Evolutionary conservation across 2,797 vertebrate genomes (phyloP).

Genomic region (Sebastes glaucus): DNA sequence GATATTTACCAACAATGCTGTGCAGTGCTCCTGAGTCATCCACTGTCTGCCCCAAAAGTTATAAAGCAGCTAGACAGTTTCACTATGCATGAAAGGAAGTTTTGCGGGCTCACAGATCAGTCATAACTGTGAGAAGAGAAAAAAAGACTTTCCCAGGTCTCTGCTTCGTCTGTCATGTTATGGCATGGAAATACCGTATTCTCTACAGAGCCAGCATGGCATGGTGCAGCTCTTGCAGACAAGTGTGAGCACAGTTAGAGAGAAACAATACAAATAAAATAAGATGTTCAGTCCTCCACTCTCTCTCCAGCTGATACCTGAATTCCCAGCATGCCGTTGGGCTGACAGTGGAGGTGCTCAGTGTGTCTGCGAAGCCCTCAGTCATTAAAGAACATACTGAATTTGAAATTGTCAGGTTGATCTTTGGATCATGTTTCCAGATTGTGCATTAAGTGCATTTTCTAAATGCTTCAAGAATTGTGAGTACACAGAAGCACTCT

Average conservation of each 20-base stretch:
- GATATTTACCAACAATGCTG: slow-evolving; percentile 52
- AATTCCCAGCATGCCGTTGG: slow-evolving; percentile 63
- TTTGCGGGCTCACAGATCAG: slow-evolving; percentile 47
- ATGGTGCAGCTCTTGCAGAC: slow-evolving; percentile 7
- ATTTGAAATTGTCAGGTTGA: slow-evolving; percentile 13
- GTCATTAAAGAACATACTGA: neutral
- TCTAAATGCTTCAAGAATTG: neutral
- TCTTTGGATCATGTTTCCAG: neutral
- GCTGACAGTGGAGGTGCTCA: slow-evolving; percentile 5
- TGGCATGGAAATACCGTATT: neutral
- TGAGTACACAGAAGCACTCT: neutral
- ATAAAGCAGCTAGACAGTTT: slow-evolving; percentile 51
- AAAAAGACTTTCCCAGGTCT: slow-evolving; percentile 25
- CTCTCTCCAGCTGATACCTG: slow-evolving; percentile 17
- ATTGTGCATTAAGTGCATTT: neutral
- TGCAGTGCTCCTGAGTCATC: slow-evolving; percentile 36
- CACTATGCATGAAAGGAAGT: slow-evolving; percentile 64
- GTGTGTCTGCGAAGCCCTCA: slow-evolving; percentile 10
- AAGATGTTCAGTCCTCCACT: slow-evolving; percentile 12
- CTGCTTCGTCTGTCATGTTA: neutral
- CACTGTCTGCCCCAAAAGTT: slow-evolving; percentile 22
- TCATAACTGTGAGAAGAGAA: slow-evolving; percentile 22
- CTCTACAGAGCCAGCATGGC: slow-evolving; percentile 24
- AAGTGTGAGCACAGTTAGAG: slow-evolving; percentile 16
- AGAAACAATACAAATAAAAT: slow-evolving; percentile 1